Percentiles rank a stretch among this genome's conserved stretches.
Conservation (phyloP, 2,113 vertebrate genomes). For the Crotalus viridis region DNA sequence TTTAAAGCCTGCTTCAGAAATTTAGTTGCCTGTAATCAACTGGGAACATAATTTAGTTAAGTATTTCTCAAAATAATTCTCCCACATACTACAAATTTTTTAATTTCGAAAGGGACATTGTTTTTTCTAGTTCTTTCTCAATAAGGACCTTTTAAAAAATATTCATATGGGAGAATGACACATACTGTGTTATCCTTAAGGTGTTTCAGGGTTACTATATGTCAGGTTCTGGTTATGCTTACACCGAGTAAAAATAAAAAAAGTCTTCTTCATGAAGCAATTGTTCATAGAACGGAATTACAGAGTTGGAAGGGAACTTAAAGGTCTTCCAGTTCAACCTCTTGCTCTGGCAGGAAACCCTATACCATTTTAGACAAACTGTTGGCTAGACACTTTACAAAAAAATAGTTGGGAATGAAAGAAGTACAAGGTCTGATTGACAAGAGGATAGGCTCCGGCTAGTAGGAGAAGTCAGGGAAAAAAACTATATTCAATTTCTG, state of each 20-base stretch:
- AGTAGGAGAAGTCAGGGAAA: not conserved
- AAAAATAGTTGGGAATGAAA: not conserved
- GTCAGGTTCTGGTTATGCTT: not conserved
- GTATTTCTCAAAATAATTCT: not conserved
- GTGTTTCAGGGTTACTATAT: not conserved
- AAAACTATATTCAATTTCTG: not conserved
- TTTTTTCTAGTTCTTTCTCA: not conserved
- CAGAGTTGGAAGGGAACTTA: not conserved
- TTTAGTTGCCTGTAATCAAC: not conserved
- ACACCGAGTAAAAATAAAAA: not conserved
- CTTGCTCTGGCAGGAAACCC: too few species aligned
- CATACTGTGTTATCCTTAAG: not conserved
- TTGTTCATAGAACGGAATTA: not conserved
- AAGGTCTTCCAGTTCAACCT: not conserved
- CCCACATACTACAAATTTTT: not conserved
- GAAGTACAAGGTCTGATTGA: not conserved
- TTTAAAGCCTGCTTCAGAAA: not conserved
- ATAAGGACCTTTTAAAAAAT: not conserved
- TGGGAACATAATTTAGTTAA: not conserved
- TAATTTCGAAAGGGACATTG: not conserved
- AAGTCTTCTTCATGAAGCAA: not conserved
- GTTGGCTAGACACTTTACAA: not conserved
- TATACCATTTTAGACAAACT: too few species aligned
- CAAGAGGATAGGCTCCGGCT: not conserved
- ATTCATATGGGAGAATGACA: not conserved